These are phyloP conservation scores for Coelinius sp. DNA, from an alignment of 2,888 invertebrate species.

Conservation along the genomic window DNA sequence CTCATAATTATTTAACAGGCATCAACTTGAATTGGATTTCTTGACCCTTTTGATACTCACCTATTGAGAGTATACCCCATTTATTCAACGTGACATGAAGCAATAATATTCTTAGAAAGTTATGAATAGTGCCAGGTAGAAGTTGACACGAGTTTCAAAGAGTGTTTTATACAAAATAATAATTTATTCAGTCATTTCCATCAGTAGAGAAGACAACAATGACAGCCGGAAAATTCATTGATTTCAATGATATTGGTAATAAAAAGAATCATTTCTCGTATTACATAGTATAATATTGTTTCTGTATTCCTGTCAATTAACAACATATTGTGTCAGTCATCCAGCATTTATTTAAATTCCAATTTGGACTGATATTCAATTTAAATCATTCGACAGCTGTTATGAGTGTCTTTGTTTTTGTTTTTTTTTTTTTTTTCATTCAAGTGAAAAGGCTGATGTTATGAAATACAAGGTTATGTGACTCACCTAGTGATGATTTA, in stretches of 20 bases:
- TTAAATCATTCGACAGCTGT: too few relatives aligned
- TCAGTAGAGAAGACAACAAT: slow-evolving; percentile 25
- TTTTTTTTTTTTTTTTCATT: neutral
- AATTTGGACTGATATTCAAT: too few relatives aligned
- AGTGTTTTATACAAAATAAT: neutral
- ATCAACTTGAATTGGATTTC: neutral
- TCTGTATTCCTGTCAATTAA: neutral
- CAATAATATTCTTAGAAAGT: slow-evolving; percentile 3
- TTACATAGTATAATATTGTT: neutral
- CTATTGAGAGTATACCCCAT: neutral
- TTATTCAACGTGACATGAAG: neutral
- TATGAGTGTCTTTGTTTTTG: neutral
- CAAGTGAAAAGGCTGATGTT: neutral
- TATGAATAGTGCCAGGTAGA: neutral
- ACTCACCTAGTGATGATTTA: neutral
- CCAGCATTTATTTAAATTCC: too few relatives aligned
- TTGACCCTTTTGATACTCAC: neutral
- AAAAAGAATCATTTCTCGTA: neutral
- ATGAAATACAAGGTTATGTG: neutral
- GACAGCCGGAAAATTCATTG: slow-evolving; percentile 42
- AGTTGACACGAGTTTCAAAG: neutral
- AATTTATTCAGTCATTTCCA: neutral
- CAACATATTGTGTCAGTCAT: neutral
- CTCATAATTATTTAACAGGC: neutral
- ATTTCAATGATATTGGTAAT: slow-evolving; percentile 48